Evolutionary conservation across 2,888 invertebrate species (phyloP).

Genomic region (Hyles lineata): DNA sequence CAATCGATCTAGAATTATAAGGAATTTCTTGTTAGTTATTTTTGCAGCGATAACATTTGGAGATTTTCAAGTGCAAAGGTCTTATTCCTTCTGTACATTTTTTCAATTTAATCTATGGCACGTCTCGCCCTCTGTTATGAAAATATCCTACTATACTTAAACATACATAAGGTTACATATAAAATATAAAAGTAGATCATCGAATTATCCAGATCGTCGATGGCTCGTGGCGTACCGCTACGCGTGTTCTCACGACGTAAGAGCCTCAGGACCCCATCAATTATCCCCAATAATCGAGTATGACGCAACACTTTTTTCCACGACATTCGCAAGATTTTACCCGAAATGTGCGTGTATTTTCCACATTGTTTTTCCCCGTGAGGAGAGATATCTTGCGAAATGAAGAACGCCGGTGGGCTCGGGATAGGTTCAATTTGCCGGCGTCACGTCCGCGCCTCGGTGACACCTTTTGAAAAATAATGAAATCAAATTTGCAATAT

Average conservation of each 20-base stretch:
- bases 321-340: not conserved
- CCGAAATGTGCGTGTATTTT: slow-evolving; percentile 20
- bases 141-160: no score
- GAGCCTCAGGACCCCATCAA: slow-evolving; percentile 19
- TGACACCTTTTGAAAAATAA: slow-evolving; percentile 28
- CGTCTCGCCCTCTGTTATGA: no score
- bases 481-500: slow-evolving; percentile 24
- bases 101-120: no score
- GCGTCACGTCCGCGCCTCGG: slow-evolving; percentile 56
- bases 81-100: no score
- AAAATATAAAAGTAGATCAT: no score
- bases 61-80: no score
- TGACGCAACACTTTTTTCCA: slow-evolving; percentile 32
- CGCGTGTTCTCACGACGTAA: not conserved
- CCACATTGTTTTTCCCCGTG: slow-evolving; percentile 14
- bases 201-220: no score
- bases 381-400: slow-evolving; percentile 33
- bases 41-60: no score
- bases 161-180: no score
- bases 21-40: no score
- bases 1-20: no score
- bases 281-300: slow-evolving; percentile 35
- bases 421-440: slow-evolving; percentile 67
- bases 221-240: no score
- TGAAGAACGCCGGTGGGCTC: slow-evolving; percentile 43